phyloP scores from a whole-genome alignment of 2,888 invertebrate genomes.

The Calliphora vomitoria region DNA sequence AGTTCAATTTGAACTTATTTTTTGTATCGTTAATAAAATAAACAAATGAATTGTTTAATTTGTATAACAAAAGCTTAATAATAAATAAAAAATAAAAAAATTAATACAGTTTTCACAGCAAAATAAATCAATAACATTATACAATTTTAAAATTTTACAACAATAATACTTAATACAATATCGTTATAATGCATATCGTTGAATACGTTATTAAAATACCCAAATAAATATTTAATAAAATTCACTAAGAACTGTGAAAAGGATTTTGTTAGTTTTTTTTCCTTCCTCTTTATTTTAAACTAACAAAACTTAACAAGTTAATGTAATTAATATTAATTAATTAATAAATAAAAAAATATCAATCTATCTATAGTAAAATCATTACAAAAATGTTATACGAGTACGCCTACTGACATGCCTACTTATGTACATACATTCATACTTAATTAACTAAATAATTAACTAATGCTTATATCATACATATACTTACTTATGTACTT shows the following conservation, averaged over 20 bases:
- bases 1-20: no score
- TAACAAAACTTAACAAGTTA: conserved; percentile 17
- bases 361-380: not conserved
- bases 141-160: not conserved
- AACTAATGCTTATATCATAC: conserved; percentile 34
- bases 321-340: conserved; percentile 53
- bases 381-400: not conserved
- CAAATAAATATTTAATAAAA: conserved; percentile 1
- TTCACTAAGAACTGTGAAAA: not conserved
- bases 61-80: no score
- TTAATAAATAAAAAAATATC: not conserved
- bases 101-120: not conserved
- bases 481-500: conserved; percentile 63
- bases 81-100: no score
- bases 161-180: conserved; percentile 17
- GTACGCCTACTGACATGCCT: no score
- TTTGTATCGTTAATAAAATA: no score
- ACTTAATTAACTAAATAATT: not conserved
- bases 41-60: no score
- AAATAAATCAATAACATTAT: conserved; percentile 11
- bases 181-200: conserved; percentile 32
- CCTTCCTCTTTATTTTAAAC: not conserved
- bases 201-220: conserved; percentile 9
- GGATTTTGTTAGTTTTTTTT: not conserved
- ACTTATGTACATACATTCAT: no score